Base-by-base conservation (phyloP, 2,113 vertebrate genomes). In the Collichthys lucidus region DNA sequence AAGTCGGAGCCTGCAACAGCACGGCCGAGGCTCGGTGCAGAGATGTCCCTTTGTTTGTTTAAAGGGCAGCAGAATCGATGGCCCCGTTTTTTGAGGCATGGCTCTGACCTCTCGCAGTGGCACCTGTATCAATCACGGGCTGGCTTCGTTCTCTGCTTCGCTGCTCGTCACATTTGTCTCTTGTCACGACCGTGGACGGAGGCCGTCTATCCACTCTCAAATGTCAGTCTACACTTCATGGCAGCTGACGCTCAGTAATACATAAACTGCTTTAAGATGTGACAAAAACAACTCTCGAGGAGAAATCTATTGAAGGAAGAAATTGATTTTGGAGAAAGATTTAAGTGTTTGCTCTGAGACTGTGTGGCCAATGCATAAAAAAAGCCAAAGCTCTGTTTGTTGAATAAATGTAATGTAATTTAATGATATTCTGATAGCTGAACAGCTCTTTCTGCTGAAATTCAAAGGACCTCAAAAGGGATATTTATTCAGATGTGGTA, bases 1-100 rank as follows among this genome's bases (percentile, higher is more conserved):
- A 78, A 86, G 87, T 89, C 77, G 1, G 0, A 85, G 71, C 62
- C 73, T 76, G 46, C 22, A 61, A 73, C 70, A 35, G 80, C 78
- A 20, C 35, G 56, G 69, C 19, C n/a, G 20, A 75, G 76, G 74
- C 76, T 86, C 1, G 2, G 62, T 55, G 85, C 80, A 73, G 84
- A 87, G 79, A 86, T 89, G 92, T 89, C 91, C 87, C 92, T 93
- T 88, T 94, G 93, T 95, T 95, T 95, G 92, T 94, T 95, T 94
- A 94, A 94, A 94, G 92, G 93, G 92, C 91, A 93, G 84, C 24
- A 90, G 75, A 93, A 94, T 95, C 92, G 86, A 94, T 94, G 91
- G 92, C 88, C 80, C 71, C 10, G 72, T 88, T 92, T 93, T 94
- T 94, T 94, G 94, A 95, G 91, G 87, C 94, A 94, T 94, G 91